A percentile compares a stretch with the other conserved stretches of the same genome.
Evolutionary conservation across 53 echinoderm and acorn worm genomes (phyloP).

Genomic region (Mesocentrotus franciscanus): DNA sequence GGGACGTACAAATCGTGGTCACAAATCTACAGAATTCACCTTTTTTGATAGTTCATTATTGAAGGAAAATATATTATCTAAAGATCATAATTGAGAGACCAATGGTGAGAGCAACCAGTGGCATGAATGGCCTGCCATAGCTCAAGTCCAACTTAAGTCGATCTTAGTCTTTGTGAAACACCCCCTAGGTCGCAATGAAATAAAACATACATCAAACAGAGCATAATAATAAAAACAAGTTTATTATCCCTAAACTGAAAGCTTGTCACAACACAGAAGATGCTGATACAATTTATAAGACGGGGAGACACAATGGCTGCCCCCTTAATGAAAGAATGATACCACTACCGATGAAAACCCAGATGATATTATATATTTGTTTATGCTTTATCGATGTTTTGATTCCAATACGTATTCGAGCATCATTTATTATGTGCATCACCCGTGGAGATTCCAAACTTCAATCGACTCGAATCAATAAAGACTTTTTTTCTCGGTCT

Average conservation of each 20-base stretch:
- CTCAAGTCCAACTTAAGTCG: too few relatives aligned
- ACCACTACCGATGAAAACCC: neutral
- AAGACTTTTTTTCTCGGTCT: neutral
- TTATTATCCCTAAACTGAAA: neutral
- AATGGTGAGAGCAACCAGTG: too few relatives aligned
- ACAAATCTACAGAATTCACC: too few relatives aligned
- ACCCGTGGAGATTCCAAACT: slow-evolving; percentile 37
- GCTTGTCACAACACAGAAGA: slow-evolving; percentile 19
- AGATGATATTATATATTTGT: slow-evolving; percentile 48
- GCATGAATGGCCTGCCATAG: too few relatives aligned
- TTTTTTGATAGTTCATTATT: too few relatives aligned
- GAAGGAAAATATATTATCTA: too few relatives aligned
- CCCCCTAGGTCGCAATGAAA: neutral
- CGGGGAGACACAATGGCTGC: slow-evolving; percentile 10
- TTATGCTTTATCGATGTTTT: slow-evolving; percentile 39
- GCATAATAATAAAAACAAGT: neutral
- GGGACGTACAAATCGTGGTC: too few relatives aligned
- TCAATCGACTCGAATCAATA: slow-evolving; percentile 10
- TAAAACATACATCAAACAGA: neutral
- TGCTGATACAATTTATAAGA: slow-evolving; percentile 36
- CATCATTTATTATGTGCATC: slow-evolving; percentile 47
- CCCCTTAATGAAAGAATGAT: slow-evolving; percentile 45
- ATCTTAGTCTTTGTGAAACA: too few relatives aligned
- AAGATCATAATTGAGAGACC: too few relatives aligned
- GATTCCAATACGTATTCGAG: slow-evolving; percentile 37